Evolutionary conservation across 2,888 invertebrate genomes (phyloP), one percentile per base, ranked within the genome.

Genomic region (Euzetes globulus): DNA sequence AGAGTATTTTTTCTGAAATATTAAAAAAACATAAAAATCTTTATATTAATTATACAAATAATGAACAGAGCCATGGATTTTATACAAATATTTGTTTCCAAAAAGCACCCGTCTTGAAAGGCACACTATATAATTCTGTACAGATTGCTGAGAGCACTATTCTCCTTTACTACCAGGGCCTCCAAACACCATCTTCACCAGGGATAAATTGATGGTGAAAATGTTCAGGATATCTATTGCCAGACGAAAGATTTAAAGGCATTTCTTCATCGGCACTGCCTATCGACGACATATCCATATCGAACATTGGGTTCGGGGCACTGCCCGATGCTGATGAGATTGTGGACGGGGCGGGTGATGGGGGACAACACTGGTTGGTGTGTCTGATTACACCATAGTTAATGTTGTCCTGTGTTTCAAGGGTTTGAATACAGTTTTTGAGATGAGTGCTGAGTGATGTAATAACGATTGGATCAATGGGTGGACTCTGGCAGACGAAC

Each of bases 251-350:
- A 17, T 60, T 60, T 15, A 60, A 29, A 9, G 60, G 60, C 60
- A 60, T 29, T 9, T 60, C 60, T 29, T 60, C 60, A 29, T 60
- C 60, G n/a, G 29, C 33, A 55, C 55, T 55, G n/a, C 55, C n/a
- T 11, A 55, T 22, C 15, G 60, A 29, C 15, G 29, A 60, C 60
- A 60, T 15, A 9, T 60, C 27, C 60, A 60, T 60, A 22, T 60
- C 60, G 17, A 60, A 13, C 60, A 60, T 60, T 7, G 27, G 60
- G 19, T 55, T 19, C 19, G 22, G n/a, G 4, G 22, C 55, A 55
- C 55, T 55, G 9, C 60, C 29, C 5, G 60, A 60, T 7, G 60
- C 60, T 9, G 60, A 60, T 29, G 60, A 60, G 22, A 60, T 25
- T 22, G 27, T 29, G 6, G 60, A 60, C n/a, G 60, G 60, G 11